Conservation (phyloP, 1,140 invertebrate species). For the Gryon sp. region DNA sequence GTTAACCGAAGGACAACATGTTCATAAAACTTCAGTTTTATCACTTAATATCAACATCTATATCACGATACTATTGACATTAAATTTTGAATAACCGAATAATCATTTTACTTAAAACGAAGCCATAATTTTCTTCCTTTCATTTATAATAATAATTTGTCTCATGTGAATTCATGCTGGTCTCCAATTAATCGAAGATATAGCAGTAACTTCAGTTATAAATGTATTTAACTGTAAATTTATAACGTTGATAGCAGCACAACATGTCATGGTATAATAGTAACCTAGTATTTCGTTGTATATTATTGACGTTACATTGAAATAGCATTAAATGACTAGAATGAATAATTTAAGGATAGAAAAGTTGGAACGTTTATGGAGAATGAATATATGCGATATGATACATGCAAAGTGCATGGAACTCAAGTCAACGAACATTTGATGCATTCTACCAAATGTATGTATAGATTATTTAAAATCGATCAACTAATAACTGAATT, state of each 20-base stretch:
- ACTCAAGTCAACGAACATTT: conserved; percentile 13
- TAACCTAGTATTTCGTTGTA: no score
- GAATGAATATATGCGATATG: neutral
- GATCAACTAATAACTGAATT: neutral
- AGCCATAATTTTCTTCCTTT: no score
- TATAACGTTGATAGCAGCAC: neutral
- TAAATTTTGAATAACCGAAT: no score
- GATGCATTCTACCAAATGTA: conserved; percentile 8
- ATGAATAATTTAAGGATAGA: conserved; percentile 13
- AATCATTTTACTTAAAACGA: no score
- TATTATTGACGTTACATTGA: neutral
- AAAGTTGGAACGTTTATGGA: neutral
- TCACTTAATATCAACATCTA: no score
- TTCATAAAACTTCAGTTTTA: no score
- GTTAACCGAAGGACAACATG: no score
- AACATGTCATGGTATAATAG: neutral
- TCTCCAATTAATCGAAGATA: no score
- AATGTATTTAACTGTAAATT: neutral
- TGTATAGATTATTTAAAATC: conserved; percentile 4
- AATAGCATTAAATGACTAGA: conserved; percentile 11
- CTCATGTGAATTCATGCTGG: no score
- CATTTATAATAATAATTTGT: no score
- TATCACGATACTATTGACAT: no score
- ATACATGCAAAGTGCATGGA: neutral
- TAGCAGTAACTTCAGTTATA: no score